Conservation (phyloP, 2,797 vertebrate genomes). For the Limnodromus scolopaceus region DNA sequence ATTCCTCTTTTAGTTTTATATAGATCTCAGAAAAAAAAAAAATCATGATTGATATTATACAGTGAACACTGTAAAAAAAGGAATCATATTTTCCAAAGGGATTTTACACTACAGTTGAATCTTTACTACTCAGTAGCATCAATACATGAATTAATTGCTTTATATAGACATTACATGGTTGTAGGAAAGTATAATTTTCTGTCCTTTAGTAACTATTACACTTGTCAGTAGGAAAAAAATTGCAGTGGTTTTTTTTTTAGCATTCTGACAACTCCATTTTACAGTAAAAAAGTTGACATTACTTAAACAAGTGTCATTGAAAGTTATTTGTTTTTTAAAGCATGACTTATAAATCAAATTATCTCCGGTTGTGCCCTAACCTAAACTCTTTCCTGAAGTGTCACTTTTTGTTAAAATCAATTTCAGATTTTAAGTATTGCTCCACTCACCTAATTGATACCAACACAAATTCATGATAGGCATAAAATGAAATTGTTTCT, state of each 20-base stretch:
- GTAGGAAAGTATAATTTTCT: slow-evolving; percentile 53
- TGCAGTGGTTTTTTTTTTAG: neutral
- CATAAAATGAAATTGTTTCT: slow-evolving; percentile 60
- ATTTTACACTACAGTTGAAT: slow-evolving; percentile 66
- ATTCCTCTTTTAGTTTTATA: slow-evolving; percentile 69
- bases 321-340: slow-evolving; percentile 68
- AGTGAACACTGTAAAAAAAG: slow-evolving; percentile 58
- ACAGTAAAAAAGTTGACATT: slow-evolving; percentile 57
- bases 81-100: slow-evolving; percentile 49
- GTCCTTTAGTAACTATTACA: slow-evolving; percentile 46
- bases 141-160: slow-evolving; percentile 58
- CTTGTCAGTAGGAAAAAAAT: slow-evolving; percentile 21
- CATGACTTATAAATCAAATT: slow-evolving; percentile 69
- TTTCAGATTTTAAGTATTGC: slow-evolving; percentile 64
- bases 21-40: slow-evolving; percentile 9
- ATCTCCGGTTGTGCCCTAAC: slow-evolving; percentile 55
- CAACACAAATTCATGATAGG: slow-evolving; percentile 57
- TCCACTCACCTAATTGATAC: slow-evolving; percentile 67
- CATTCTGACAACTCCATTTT: slow-evolving; percentile 51
- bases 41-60: slow-evolving; percentile 25
- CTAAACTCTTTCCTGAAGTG: slow-evolving; percentile 63
- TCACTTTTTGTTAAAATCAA: slow-evolving; percentile 74
- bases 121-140: slow-evolving; percentile 50
- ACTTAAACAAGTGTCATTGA: slow-evolving; percentile 52
- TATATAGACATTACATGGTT: slow-evolving; percentile 51